Evolutionary conservation across 2,113 vertebrate species (phyloP), one percentile per base, ranked within the genome.

Genomic region (Bombycilla garrulus): DNA sequence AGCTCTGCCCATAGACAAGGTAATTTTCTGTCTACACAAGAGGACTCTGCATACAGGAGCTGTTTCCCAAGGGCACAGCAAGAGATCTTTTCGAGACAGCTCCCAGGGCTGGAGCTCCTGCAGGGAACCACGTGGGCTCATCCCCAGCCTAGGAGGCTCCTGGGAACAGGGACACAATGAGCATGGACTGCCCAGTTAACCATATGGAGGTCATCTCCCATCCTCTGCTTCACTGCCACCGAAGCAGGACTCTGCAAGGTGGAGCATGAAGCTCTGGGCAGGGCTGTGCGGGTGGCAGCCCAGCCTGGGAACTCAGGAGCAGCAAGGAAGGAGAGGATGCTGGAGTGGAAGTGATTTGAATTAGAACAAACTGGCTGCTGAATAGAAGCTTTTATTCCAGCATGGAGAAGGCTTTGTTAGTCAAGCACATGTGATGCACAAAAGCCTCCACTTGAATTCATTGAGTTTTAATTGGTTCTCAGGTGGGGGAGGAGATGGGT

Each of bases 401-500:
- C 97, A 94, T 86, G 96, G 97, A 93, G 97, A 97, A 98, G 96
- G 96, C 98, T 98, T 98, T 98, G 98, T 98, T 98, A 97, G 96
- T 97, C 97, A 97, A 95, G 97, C 96, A 96, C 98, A 98, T 98
- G 98, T 97, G 98, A 98, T 97, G 94, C 97, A 98, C 98, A 98
- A 98, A 98, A 98, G 97, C 98, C 97, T 98, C 98, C 96, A 97
- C 98, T 98, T 97, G 98, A 98, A 98, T 98, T 98, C 97, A 96
- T 97, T 97, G 98, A 98, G 97, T 98, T 98, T 98, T 98, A 98
- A 98, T 98, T 98, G 98, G 98, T 98, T 98, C 98, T 98, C 98
- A 98, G 98, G 98, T 98, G 97, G 98, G 98, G 98, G 98, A 98
- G 98, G 98, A 97, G 97, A 97, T 80, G 98, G 97, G 94, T 97